Percentiles rank a stretch among this genome's conserved stretches.
Evolutionary conservation across 2,888 invertebrate genomes (phyloP).

Genomic region (Gymnoscelis rufifasciata): DNA sequence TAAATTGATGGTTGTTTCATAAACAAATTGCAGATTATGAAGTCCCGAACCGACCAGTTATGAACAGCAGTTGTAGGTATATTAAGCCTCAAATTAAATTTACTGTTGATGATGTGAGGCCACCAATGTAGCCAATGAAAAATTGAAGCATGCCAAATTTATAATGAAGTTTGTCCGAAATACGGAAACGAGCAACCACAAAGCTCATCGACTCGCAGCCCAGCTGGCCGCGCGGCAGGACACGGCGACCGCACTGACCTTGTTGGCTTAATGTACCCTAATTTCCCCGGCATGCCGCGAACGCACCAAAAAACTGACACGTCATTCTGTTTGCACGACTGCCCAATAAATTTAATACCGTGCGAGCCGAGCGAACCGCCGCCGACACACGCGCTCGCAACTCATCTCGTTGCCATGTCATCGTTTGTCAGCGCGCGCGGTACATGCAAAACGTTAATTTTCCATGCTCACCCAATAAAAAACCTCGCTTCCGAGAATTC

Average conservation of each 20-base stretch:
- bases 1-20: too few relatives aligned
- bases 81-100: too few relatives aligned
- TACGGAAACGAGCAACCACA: slow-evolving; percentile 57
- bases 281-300: slow-evolving; percentile 62
- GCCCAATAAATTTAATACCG: slow-evolving; percentile 68
- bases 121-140: neutral
- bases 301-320: slow-evolving; percentile 65
- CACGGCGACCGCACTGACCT: slow-evolving; percentile 58
- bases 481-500: slow-evolving; percentile 42
- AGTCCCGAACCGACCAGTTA: too few relatives aligned
- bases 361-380: slow-evolving; percentile 46
- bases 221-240: slow-evolving; percentile 53
- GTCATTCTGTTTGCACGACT: slow-evolving; percentile 74
- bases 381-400: slow-evolving; percentile 50
- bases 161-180: slow-evolving; percentile 21
- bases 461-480: slow-evolving; percentile 43
- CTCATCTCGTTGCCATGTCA: slow-evolving; percentile 35
- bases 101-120: too few relatives aligned
- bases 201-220: slow-evolving; percentile 47
- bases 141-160: slow-evolving; percentile 2
- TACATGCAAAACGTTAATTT: slow-evolving; percentile 42
- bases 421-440: slow-evolving; percentile 29
- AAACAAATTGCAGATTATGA: too few relatives aligned
- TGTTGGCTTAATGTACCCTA: slow-evolving; percentile 76
- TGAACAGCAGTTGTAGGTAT: too few relatives aligned